Evolutionary conservation across 2,113 vertebrate genomes (phyloP).

Genomic region (cattle (Bos taurus)): ARS-UCD2.0 NC_037334.1:49980001-49980500

Average conservation of each 20-base stretch:
- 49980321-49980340: conserved; percentile 72
- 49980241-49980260: background rate
- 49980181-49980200: background rate
- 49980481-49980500: background rate
- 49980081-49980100: background rate
- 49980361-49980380: conserved; percentile 65
- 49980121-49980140: background rate
- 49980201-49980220: background rate
- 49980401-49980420: conserved; percentile 26
- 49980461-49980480: background rate
- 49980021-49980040: background rate
- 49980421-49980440: background rate
- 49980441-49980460: background rate
- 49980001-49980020: background rate
- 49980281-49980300: conserved; percentile 61
- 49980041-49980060: background rate
- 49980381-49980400: conserved; percentile 61
- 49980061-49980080: background rate
- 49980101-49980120: background rate
- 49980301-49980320: conserved; percentile 55
- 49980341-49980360: conserved; percentile 66
- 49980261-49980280: conserved; percentile 46
- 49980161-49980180: background rate
- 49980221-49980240: background rate
- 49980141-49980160: conserved; percentile 5